phyloP scores from a whole-genome alignment of 2,113 vertebrate species.

The Antennarius striatus region DNA sequence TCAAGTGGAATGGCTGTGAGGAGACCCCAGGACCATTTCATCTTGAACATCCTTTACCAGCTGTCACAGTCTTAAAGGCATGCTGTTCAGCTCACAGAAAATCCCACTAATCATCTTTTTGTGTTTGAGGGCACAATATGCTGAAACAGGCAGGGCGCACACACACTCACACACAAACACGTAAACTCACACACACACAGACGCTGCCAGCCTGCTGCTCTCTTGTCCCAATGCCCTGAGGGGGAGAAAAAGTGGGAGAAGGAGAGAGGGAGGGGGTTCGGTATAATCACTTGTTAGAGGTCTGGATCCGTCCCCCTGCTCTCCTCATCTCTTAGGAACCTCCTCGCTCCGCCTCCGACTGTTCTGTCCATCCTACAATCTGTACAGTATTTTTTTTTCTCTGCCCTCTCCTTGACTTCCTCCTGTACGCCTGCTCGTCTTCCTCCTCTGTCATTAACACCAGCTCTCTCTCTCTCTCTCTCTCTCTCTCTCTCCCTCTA shows the following conservation, averaged over 20 bases:
- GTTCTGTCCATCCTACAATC: constrained; percentile 50
- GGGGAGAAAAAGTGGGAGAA: constrained; percentile 54
- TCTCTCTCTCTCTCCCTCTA: neutral
- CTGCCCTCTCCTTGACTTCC: constrained; percentile 7
- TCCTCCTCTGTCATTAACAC: too few species aligned
- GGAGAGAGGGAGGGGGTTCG: constrained; percentile 33
- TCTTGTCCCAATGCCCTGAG: constrained; percentile 76
- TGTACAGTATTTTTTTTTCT: constrained; percentile 28
- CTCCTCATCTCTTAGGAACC: constrained; percentile 53
- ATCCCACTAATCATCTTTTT: constrained; percentile 83
- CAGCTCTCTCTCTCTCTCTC: neutral
- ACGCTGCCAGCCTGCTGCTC: constrained; percentile 72
- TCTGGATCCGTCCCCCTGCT: constrained; percentile 64
- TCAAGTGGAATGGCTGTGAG: constrained; percentile 72
- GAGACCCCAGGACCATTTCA: constrained; percentile 76
- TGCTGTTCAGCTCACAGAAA: constrained; percentile 79
- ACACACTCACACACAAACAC: constrained; percentile 45
- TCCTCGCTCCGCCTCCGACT: constrained; percentile 46
- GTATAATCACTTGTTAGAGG: constrained; percentile 83
- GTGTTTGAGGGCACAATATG: constrained; percentile 83
- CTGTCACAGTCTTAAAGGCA: constrained; percentile 81
- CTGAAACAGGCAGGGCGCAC: constrained; percentile 76
- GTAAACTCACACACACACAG: constrained; percentile 39
- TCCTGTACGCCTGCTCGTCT: neutral
- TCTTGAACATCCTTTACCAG: constrained; percentile 78